Evolutionary conservation across 2,113 vertebrate genomes (phyloP).

Genomic region (Cardinalis cardinalis): DNA sequence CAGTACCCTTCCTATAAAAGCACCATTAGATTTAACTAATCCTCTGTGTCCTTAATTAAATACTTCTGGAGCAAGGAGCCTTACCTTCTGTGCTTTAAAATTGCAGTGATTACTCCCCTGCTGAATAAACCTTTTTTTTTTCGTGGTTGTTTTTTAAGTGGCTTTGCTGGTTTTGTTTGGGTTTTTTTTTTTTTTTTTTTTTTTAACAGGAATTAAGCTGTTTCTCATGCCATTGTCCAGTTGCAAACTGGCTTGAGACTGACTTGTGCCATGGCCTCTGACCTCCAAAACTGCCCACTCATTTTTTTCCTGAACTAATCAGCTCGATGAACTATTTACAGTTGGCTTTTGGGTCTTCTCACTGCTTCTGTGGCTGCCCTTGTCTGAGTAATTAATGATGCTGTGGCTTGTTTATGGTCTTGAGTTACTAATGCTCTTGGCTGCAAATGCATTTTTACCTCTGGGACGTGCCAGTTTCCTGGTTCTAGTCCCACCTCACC

Average conservation of each 20-base stretch:
- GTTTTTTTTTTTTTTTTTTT: neutral
- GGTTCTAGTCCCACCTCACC: conserved; percentile 67
- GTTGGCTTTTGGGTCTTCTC: conserved; percentile 67
- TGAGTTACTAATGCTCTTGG: conserved; percentile 69
- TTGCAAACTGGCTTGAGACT: conserved; percentile 41
- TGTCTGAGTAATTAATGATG: conserved; percentile 73
- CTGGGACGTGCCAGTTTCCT: conserved; percentile 66
- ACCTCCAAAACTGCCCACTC: conserved; percentile 54
- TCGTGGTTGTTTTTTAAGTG: neutral
- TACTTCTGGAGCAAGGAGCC: conserved; percentile 36
- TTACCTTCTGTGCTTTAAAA: conserved; percentile 40
- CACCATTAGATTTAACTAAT: conserved; percentile 30
- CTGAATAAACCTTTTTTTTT: neutral
- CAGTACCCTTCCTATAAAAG: neutral
- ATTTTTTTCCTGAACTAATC: conserved; percentile 62
- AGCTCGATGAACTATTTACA: conserved; percentile 63
- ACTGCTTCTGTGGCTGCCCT: conserved; percentile 57
- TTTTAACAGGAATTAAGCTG: neutral
- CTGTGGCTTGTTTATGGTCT: conserved; percentile 67
- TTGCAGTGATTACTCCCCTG: conserved; percentile 44
- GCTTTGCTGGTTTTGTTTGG: neutral
- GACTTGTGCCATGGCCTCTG: conserved; percentile 48
- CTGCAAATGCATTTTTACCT: conserved; percentile 70
- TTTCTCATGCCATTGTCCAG: conserved; percentile 37
- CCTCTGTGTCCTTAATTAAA: conserved; percentile 49